phyloP scores from a whole-genome alignment of 2,797 vertebrate species.

The Sebastes iracundus region DNA sequence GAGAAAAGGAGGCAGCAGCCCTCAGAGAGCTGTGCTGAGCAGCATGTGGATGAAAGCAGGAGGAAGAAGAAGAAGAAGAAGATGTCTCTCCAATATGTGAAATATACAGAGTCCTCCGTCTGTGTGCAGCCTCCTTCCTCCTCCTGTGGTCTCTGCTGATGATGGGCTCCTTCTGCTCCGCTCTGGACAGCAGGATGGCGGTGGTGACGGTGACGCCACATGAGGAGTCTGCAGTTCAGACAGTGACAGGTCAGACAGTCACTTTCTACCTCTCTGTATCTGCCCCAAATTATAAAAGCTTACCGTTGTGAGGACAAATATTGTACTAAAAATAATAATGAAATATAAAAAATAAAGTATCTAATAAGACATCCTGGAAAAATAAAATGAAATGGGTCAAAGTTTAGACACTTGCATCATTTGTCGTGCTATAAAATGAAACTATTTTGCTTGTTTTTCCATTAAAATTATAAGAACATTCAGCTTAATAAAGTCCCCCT shows the following conservation, averaged over 20 bases:
- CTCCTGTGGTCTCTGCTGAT: background rate
- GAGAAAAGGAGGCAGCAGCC: background rate
- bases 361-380: background rate
- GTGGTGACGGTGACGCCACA: slow-evolving; percentile 35
- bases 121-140: background rate
- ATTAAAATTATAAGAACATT: background rate
- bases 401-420: background rate
- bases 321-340: accelerated
- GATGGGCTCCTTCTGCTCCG: slow-evolving; percentile 65
- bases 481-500: too few relatives aligned
- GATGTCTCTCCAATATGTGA: slow-evolving; percentile 17
- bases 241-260: slow-evolving; percentile 40
- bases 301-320: background rate
- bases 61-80: background rate
- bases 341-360: background rate
- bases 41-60: slow-evolving; percentile 24
- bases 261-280: background rate
- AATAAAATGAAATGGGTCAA: background rate
- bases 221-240: background rate
- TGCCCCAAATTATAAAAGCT: background rate
- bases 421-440: background rate
- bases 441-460: background rate
- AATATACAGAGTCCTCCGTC: background rate
- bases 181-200: slow-evolving; percentile 37
- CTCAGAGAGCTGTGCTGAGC: background rate